Percentiles rank a stretch among this genome's conserved stretches.
These are phyloP conservation scores for Diarsia rubi DNA, from an alignment of 2,888 invertebrate species.

Conservation along the genomic window DNA sequence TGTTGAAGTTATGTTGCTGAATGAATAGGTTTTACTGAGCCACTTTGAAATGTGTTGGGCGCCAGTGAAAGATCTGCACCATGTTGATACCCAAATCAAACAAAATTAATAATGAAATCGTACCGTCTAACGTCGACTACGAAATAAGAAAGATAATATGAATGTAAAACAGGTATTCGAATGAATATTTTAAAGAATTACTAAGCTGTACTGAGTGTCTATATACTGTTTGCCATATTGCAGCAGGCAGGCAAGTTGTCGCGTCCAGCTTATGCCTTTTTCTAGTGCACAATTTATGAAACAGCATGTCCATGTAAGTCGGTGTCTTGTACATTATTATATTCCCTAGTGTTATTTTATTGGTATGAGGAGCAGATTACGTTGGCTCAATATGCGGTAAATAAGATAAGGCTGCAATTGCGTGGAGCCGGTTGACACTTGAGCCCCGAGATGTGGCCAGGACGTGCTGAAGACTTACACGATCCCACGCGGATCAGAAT, in stretches of 20 bases:
- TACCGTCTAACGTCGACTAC: constrained; percentile 44
- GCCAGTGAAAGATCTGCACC: constrained; percentile 17
- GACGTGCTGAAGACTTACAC: constrained; percentile 76
- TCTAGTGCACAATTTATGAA: constrained; percentile 58
- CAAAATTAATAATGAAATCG: constrained; percentile 50
- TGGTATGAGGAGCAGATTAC: constrained; percentile 67
- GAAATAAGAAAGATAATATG: constrained; percentile 72
- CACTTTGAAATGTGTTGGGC: constrained; percentile 7
- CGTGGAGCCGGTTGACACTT: constrained; percentile 84
- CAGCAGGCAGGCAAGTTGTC: constrained; percentile 44
- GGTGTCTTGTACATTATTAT: constrained; percentile 21
- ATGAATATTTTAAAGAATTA: constrained; percentile 77
- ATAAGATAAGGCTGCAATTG: constrained; percentile 81
- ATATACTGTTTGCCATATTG: constrained; percentile 52
- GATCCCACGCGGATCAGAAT: constrained; percentile 84
- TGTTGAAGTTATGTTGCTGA: constrained; percentile 14
- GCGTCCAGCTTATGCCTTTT: constrained; percentile 37
- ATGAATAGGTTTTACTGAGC: constrained; percentile 7
- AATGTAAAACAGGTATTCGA: constrained; percentile 73
- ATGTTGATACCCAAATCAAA: constrained; percentile 62
- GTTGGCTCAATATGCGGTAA: constrained; percentile 72
- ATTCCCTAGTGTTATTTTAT: constrained; percentile 54
- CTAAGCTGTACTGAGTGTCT: constrained; percentile 60
- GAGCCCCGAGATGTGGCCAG: constrained; percentile 76
- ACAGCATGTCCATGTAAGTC: constrained; percentile 30